Percentiles rank a stretch among this genome's conserved stretches.
Evolutionary conservation across 2,888 invertebrate genomes (phyloP).

Genomic region (Sminthurides aquaticus): DNA sequence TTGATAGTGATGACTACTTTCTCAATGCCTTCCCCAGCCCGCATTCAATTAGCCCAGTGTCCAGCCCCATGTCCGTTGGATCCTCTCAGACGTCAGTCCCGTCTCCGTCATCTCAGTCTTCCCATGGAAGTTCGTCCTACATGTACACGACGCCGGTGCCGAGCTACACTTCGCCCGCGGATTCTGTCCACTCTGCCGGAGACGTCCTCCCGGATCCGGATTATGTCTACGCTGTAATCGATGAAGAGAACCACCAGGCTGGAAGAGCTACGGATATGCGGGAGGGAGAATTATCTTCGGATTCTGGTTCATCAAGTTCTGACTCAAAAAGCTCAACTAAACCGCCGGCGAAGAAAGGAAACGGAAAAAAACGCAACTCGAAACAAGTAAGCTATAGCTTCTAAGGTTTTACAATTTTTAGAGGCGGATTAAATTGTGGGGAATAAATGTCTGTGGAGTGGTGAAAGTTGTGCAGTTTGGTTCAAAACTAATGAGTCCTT

Average conservation of each 20-base stretch:
- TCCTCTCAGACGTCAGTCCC: conserved; percentile 27
- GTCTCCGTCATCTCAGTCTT: conserved; percentile 20
- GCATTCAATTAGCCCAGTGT: conserved; percentile 47
- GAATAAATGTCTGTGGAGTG: too few species aligned
- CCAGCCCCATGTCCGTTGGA: conserved; percentile 35
- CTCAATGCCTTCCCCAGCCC: conserved; percentile 49
- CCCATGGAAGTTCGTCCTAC: conserved; percentile 11
- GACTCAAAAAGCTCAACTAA: too few species aligned
- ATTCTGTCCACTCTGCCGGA: not conserved
- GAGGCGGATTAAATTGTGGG: too few species aligned
- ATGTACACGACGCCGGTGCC: conserved; percentile 14
- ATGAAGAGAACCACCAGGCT: not conserved
- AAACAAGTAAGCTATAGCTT: conserved; percentile 28
- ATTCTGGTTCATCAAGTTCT: too few species aligned
- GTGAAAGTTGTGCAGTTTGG: too few species aligned
- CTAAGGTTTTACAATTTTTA: too few species aligned
- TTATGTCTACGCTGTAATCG: not conserved
- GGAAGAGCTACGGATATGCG: not conserved
- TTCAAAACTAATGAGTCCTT: too few species aligned
- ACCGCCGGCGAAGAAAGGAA: not conserved
- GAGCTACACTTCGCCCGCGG: conserved; percentile 5
- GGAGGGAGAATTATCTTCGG: too few species aligned
- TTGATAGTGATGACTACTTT: conserved; percentile 11
- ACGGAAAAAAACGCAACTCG: conserved; percentile 12
- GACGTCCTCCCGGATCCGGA: conserved; percentile 1